Conservation (phyloP, 2,797 vertebrate genomes). For the Microctenopoma stevenorrisi region DNA sequence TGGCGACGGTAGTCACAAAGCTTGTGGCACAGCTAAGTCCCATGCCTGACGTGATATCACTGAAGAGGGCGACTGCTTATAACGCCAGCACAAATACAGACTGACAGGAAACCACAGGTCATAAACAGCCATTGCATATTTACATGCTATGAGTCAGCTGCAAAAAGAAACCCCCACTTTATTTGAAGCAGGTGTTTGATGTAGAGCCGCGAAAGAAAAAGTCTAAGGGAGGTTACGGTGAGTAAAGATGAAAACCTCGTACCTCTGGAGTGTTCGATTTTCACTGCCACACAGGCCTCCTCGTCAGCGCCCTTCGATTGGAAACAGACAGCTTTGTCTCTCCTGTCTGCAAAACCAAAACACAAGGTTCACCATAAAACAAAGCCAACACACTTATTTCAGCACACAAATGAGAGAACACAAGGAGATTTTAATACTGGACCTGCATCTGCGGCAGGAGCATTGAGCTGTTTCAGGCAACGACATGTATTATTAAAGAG, state of each 20-base stretch:
- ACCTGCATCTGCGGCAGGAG: slow-evolving; percentile 9
- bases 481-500: slow-evolving; percentile 33
- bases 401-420: neutral
- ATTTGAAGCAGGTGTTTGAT: neutral
- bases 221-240: no score
- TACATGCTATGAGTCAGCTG: neutral
- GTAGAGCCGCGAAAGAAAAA: neutral
- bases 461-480: slow-evolving; percentile 23
- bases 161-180: neutral
- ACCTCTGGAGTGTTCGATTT: slow-evolving; percentile 80
- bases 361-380: slow-evolving; percentile 15
- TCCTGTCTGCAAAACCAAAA: slow-evolving; percentile 74
- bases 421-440: neutral
- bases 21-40: neutral
- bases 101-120: slow-evolving; percentile 6
- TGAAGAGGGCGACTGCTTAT: neutral
- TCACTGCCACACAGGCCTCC: slow-evolving; percentile 80
- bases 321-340: slow-evolving; percentile 71
- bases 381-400: neutral
- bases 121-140: neutral
- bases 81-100: neutral
- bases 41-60: slow-evolving; percentile 5
- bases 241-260: neutral
- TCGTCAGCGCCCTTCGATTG: slow-evolving; percentile 69
- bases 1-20: slow-evolving; percentile 14